These are phyloP conservation scores for Actinia equina DNA, from an alignment of 64 coral and sea anemone genomes.

Conservation along the genomic window DNA sequence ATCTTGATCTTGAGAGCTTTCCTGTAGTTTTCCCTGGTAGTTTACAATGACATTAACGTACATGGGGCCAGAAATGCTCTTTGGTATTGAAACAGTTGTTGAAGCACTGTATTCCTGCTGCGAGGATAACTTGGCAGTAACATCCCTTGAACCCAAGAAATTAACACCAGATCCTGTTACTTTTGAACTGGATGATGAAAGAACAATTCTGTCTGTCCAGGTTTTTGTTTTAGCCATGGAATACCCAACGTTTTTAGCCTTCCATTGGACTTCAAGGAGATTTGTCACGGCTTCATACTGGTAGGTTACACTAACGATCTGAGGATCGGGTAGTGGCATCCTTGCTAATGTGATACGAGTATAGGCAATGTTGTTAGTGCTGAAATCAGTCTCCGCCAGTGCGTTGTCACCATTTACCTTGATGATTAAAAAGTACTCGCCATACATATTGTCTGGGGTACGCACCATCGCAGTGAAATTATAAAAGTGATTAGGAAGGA, in stretches of 20 bases:
- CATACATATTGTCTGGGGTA: conserved; percentile 32
- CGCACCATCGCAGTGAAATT: conserved; percentile 13
- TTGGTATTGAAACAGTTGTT: conserved; percentile 32
- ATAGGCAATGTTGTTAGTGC: conserved; percentile 47
- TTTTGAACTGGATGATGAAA: conserved; percentile 27
- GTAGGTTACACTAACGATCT: conserved; percentile 37
- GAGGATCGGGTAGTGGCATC: conserved; percentile 51
- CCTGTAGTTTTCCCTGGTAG: conserved; percentile 2
- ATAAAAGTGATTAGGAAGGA: conserved; percentile 29
- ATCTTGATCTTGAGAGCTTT: background rate
- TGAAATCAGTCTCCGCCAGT: conserved; percentile 20
- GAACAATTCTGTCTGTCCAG: conserved; percentile 55
- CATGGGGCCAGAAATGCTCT: conserved; percentile 48
- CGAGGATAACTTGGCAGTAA: conserved; percentile 48
- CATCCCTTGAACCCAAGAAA: conserved; percentile 24
- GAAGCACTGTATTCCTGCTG: conserved; percentile 58
- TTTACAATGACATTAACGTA: conserved; percentile 41
- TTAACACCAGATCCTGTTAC: conserved; percentile 32
- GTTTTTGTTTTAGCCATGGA: conserved; percentile 31
- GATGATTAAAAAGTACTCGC: conserved; percentile 51
- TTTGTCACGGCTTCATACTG: conserved; percentile 32
- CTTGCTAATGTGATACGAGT: conserved; percentile 6
- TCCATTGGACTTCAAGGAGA: conserved; percentile 55
- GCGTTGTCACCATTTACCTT: conserved; percentile 44
- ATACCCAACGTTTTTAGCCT: conserved; percentile 37